Conservation (phyloP, 2,113 vertebrate genomes). For the Cyanistes caeruleus region DNA sequence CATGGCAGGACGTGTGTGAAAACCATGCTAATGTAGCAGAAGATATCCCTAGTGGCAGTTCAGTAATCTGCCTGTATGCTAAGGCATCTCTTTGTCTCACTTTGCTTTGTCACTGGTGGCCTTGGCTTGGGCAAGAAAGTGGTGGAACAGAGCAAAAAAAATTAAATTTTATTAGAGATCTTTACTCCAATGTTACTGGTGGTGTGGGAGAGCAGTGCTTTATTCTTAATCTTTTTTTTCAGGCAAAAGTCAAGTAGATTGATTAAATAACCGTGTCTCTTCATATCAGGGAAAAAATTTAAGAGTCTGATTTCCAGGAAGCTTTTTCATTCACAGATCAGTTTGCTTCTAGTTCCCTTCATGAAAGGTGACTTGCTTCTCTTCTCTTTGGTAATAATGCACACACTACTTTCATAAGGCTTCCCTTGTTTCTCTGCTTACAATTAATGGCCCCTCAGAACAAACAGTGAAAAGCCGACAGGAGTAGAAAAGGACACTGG, state of each 20-base stretch:
- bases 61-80: not conserved
- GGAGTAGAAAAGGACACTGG: not conserved
- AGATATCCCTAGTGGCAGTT: not conserved
- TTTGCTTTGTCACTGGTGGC: not conserved
- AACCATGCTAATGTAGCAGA: conserved; percentile 15
- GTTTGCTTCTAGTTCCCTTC: not conserved
- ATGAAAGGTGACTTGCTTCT: not conserved
- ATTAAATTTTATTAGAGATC: not conserved
- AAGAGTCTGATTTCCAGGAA: not conserved
- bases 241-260: not conserved
- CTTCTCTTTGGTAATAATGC: not conserved
- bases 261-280: not conserved
- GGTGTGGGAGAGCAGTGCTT: not conserved
- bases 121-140: not conserved
- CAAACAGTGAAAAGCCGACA: not conserved
- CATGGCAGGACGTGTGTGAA: conserved; percentile 30
- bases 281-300: not conserved
- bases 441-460: not conserved
- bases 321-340: not conserved
- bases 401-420: not conserved
- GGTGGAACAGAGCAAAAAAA: not conserved
- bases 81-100: not conserved
- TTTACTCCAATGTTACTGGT: not conserved
- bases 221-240: not conserved
- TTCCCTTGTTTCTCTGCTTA: not conserved